phyloP scores from a whole-genome alignment of 2,888 invertebrate genomes.

The Chrysomela aeneicollis region DNA sequence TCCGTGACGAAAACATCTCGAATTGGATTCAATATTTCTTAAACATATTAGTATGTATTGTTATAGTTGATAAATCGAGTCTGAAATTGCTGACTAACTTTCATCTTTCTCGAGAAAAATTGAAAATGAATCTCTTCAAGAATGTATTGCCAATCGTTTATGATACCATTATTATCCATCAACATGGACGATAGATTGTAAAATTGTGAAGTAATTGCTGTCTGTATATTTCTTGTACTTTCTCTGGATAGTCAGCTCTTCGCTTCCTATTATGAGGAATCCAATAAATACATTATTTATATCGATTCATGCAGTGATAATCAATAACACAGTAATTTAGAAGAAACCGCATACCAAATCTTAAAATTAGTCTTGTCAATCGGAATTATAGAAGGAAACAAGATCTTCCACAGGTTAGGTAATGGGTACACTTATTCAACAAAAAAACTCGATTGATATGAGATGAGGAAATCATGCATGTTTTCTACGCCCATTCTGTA shows the following conservation, averaged over 20 bases:
- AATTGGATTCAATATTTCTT: too few relatives aligned
- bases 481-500: too few relatives aligned
- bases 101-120: too few relatives aligned
- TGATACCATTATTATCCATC: neutral
- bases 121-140: neutral
- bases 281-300: neutral
- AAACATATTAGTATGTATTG: too few relatives aligned
- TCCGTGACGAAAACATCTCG: too few relatives aligned
- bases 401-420: neutral
- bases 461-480: too few relatives aligned
- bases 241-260: neutral
- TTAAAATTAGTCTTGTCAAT: neutral
- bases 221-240: neutral
- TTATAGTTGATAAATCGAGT: too few relatives aligned
- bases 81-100: too few relatives aligned
- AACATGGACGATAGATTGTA: neutral
- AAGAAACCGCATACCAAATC: neutral
- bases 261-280: neutral
- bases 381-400: neutral
- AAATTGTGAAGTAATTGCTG: neutral
- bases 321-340: neutral
- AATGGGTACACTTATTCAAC: too few relatives aligned
- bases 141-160: neutral
- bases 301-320: neutral
- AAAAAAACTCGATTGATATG: too few relatives aligned